Base-by-base conservation (phyloP, 2,888 invertebrate genomes). In the Philereme transversata region DNA sequence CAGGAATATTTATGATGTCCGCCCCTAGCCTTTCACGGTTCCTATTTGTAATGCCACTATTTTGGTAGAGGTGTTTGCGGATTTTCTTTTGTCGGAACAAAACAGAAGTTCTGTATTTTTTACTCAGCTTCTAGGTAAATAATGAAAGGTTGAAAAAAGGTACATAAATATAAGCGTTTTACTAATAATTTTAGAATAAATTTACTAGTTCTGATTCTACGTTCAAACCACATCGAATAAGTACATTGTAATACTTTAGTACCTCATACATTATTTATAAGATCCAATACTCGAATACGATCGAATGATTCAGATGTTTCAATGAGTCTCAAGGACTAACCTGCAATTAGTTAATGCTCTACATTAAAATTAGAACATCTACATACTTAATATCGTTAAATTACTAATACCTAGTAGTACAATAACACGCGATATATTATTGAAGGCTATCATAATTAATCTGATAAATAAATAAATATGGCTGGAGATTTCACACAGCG, bases 321-420 rank as follows among this genome's bases (percentile, higher is more conserved):
- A 66, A 71, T 63, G 34, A 62, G 62, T 65, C 67, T 70, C 70
- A 75, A 75, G 74, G 72, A 71, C 67, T 63, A 50, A 64, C 44
- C 62, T 65, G 66, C 61, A 71, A 70, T 67, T 64, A 70, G 62
- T 52, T 46, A 22, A 57, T 50, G 58, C 33, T 62, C 60, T 66
- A 63, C 55, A 58, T 45, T 22, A 45, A 45, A 45, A 45, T 22
- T 10, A 45, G 45, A 45, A 45, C 45, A 45, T 45, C 22, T 45
- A 45, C 2, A 8, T 43, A 43, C 40, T 6, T 4, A 5, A 40
- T 6, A 40, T 5, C 4, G 0, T 8, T 6, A 40, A 6, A 40
- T 8, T 40, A 40, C 40, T 4, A 8, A 40, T 40, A 40, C 7
- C 36, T 38, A 38, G 7, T 7, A 6, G 36, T 7, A 38, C 36